These are phyloP conservation scores for Pterostichus niger DNA, from an alignment of 2,888 invertebrate genomes.

Conservation along the genomic window DNA sequence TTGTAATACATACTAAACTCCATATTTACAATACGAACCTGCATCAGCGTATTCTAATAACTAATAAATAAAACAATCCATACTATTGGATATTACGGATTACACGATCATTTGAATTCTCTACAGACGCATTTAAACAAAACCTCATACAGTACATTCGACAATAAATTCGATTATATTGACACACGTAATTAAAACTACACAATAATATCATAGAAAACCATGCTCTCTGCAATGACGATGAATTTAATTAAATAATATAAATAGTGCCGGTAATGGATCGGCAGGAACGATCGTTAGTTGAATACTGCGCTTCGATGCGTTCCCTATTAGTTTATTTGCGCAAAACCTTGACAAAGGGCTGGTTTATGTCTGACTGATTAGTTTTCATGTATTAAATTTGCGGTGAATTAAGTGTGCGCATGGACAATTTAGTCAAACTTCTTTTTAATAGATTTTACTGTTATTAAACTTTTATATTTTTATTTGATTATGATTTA, in stretches of 20 bases:
- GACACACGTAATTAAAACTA: constrained; percentile 2
- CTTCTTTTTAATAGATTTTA: background rate
- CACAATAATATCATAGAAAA: background rate
- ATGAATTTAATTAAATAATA: constrained; percentile 39
- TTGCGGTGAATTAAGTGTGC: constrained; percentile 1
- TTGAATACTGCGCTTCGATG: constrained; percentile 6
- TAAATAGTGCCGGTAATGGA: constrained; percentile 36
- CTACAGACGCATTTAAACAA: background rate
- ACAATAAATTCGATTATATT: constrained; percentile 15
- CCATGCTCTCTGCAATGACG: background rate
- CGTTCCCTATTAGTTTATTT: constrained; percentile 4
- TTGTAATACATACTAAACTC: background rate
- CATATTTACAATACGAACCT: constrained; percentile 27
- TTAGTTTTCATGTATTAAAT: constrained; percentile 8
- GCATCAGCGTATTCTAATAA: background rate
- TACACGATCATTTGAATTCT: constrained; percentile 11
- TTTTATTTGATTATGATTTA: too few relatives aligned
- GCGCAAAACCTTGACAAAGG: constrained; percentile 10
- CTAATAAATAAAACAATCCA: constrained; percentile 23
- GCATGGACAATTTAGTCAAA: background rate
- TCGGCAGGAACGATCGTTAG: constrained; percentile 14
- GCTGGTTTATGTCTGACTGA: background rate
- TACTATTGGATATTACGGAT: background rate
- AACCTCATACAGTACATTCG: background rate
- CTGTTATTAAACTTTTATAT: too few relatives aligned